Percentiles rank a stretch among this genome's conserved stretches.
These are phyloP conservation scores for Tenthredo distinguenda DNA, from an alignment of 2,888 invertebrate species.

Conservation along the genomic window DNA sequence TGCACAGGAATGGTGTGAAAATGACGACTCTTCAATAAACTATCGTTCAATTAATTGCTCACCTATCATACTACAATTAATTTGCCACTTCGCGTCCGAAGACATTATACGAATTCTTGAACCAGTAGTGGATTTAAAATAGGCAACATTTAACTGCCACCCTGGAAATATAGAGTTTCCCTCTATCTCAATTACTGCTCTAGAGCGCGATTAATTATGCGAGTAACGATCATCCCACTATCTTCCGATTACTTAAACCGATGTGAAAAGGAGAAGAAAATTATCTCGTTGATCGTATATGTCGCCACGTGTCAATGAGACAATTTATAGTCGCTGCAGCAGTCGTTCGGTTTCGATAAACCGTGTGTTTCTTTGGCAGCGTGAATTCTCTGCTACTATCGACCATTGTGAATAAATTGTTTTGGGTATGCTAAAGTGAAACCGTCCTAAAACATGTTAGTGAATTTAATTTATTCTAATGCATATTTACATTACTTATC, in stretches of 20 bases:
- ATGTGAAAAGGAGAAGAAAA: neutral
- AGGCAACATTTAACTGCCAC: neutral
- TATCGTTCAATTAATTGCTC: neutral
- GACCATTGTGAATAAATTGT: neutral
- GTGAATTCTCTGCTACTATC: neutral
- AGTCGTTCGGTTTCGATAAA: neutral
- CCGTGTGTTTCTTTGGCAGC: neutral
- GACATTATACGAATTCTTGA: neutral
- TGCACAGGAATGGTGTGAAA: neutral
- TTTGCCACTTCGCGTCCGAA: neutral
- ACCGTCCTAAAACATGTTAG: neutral
- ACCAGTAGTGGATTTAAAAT: neutral
- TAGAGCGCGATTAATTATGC: neutral
- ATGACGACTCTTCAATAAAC: neutral
- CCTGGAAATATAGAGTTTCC: neutral
- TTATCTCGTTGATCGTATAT: neutral
- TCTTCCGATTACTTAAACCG: neutral
- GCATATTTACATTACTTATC: slow-evolving; percentile 15
- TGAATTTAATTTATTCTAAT: slow-evolving; percentile 20
- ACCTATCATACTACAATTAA: neutral
- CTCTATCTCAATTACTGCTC: neutral
- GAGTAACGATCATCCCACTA: neutral
- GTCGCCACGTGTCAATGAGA: neutral
- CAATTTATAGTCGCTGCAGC: neutral
- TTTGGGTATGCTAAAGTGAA: neutral